A percentile compares a stretch with the other conserved stretches of the same genome.
phyloP scores from a whole-genome alignment of 2,113 vertebrate species.

The Progne subis region DNA sequence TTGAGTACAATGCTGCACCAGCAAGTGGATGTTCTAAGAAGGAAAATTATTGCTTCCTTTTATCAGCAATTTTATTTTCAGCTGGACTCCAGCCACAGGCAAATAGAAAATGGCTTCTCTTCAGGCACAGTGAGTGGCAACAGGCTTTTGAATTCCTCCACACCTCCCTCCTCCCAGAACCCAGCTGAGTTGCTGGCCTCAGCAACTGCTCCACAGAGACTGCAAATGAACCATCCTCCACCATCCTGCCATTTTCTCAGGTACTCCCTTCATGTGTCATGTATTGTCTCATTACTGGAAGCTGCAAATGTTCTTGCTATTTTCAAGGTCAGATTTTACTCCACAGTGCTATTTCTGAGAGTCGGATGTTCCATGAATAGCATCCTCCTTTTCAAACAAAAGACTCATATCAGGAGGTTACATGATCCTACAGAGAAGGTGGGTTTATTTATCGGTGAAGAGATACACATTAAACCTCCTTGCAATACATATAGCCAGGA shows the following conservation, averaged over 20 bases:
- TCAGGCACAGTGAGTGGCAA: neutral
- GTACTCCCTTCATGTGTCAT: neutral
- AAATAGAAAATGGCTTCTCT: neutral
- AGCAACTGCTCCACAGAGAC: neutral
- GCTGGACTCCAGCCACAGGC: neutral
- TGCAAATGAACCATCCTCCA: neutral
- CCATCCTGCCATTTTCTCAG: neutral
- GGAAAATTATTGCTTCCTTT: neutral
- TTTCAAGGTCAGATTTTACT: conserved; percentile 20
- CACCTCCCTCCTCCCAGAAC: neutral
- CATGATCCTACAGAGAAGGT: neutral
- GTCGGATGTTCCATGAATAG: neutral
- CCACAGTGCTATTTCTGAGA: neutral
- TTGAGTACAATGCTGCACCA: neutral
- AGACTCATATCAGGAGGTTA: neutral
- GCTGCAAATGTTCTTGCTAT: neutral
- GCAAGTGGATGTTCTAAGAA: neutral
- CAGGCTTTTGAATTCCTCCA: neutral
- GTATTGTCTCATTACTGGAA: neutral
- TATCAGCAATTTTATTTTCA: neutral
- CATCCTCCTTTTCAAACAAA: neutral
- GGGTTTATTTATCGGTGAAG: neutral
- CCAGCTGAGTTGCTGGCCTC: neutral
- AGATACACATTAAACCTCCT: neutral
- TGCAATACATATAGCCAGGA: neutral